Conservation (phyloP, 2,888 invertebrate genomes). For the Automeris io region DNA sequence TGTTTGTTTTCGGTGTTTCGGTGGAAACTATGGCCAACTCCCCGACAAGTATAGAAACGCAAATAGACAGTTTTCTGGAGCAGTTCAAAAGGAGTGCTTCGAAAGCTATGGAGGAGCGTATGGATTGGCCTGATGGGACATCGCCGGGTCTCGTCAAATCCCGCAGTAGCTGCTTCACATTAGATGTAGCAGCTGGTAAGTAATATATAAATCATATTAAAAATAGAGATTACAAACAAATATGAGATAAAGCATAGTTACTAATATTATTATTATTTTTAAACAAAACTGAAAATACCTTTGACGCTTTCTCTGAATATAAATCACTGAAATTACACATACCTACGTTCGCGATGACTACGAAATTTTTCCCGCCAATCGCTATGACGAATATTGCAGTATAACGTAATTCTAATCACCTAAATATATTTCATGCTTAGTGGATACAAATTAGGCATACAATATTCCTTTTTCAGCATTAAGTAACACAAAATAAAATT, state of each 20-base stretch:
- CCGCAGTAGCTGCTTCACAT: conserved; percentile 68
- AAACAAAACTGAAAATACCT: neutral
- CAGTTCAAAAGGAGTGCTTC: conserved; percentile 88
- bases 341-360: no score
- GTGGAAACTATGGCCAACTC: conserved; percentile 79
- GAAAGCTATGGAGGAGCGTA: conserved; percentile 82
- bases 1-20: conserved; percentile 72
- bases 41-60: conserved; percentile 85
- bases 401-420: no score
- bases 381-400: no score
- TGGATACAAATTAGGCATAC: no score
- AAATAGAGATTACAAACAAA: neutral
- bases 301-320: neutral
- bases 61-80: conserved; percentile 90
- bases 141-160: conserved; percentile 68
- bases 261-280: conserved; percentile 1
- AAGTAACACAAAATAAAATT: no score
- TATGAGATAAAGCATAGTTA: neutral
- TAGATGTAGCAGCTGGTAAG: conserved; percentile 64
- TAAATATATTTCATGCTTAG: no score
- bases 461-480: no score
- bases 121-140: conserved; percentile 72
- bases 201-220: conserved; percentile 12
- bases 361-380: no score
- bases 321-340: no score